Percentiles rank a stretch among this genome's conserved stretches.
phyloP scores from a whole-genome alignment of 2,113 vertebrate species.

The western clawed frog (Xenopus tropicalis) region DNA sequence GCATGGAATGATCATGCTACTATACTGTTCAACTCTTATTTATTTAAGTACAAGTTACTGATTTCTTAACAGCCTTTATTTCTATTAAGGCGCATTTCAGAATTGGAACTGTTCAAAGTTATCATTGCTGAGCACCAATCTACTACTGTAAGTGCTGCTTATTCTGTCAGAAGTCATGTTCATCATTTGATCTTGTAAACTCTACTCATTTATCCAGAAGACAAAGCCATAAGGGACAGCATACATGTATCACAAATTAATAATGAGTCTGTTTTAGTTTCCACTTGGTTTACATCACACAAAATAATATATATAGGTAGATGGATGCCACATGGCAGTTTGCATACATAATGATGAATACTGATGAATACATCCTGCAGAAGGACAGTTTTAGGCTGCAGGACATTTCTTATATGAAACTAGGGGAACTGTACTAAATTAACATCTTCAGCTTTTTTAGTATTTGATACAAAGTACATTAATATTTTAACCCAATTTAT shows the following conservation, averaged over 20 bases:
- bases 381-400: conserved; percentile 8
- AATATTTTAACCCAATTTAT: conserved; percentile 53
- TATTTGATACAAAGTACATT: conserved; percentile 49
- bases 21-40: too few species aligned
- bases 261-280: too few species aligned
- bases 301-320: background rate
- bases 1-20: too few species aligned
- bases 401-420: conserved; percentile 18
- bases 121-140: background rate
- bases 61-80: conserved; percentile 10
- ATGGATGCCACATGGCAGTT: background rate
- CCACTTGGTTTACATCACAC: too few species aligned
- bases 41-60: conserved; percentile 11
- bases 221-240: conserved; percentile 29
- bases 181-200: conserved; percentile 20
- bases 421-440: background rate
- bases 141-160: background rate
- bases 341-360: conserved; percentile 14
- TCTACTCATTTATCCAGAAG: conserved; percentile 14
- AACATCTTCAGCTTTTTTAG: conserved; percentile 19
- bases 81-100: conserved; percentile 26
- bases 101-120: conserved; percentile 11
- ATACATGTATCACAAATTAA: too few species aligned
- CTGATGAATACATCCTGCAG: conserved; percentile 7
- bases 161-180: conserved; percentile 7